These are phyloP conservation scores for Lymantria dispar DNA, from an alignment of 2,888 invertebrate genomes.

Conservation along the genomic window DNA sequence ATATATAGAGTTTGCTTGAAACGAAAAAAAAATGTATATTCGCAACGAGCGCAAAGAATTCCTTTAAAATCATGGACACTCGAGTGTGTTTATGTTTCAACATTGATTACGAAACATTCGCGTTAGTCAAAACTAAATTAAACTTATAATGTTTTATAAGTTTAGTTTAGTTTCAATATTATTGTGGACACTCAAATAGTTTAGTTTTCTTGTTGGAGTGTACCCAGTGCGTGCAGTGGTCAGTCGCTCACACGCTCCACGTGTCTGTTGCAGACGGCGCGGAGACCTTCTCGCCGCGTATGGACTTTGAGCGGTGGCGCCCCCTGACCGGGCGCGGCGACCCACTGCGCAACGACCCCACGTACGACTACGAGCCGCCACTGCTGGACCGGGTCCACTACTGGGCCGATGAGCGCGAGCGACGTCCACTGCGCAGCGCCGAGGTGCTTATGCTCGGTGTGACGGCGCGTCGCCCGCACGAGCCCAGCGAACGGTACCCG, in stretches of 20 bases:
- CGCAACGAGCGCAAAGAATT: too few species aligned
- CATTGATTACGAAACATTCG: too few species aligned
- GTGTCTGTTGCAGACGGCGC: constrained; percentile 54
- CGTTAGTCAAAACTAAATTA: too few species aligned
- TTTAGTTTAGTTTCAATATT: too few species aligned
- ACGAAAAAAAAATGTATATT: too few species aligned
- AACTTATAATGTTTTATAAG: too few species aligned
- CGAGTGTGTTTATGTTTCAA: too few species aligned
- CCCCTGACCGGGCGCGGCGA: constrained; percentile 90
- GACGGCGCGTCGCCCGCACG: constrained; percentile 84
- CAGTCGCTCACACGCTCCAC: neutral
- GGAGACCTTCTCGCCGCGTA: constrained; percentile 85
- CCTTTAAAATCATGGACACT: too few species aligned
- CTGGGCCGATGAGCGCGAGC: constrained; percentile 86
- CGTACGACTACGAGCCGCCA: constrained; percentile 92
- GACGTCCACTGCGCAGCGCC: constrained; percentile 82
- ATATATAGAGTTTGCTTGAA: too few species aligned
- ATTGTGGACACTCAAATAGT: too few species aligned
- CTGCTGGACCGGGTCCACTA: constrained; percentile 90
- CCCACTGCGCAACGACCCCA: constrained; percentile 91
- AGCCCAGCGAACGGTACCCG: constrained; percentile 76
- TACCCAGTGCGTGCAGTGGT: too few species aligned
- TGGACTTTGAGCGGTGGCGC: constrained; percentile 93
- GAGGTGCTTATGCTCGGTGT: constrained; percentile 87
- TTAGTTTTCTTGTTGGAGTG: too few species aligned